Percentiles rank a stretch among this genome's conserved stretches.
Evolutionary conservation across 2,113 vertebrate genomes (phyloP).

Genomic region (Saccopteryx bilineata): DNA sequence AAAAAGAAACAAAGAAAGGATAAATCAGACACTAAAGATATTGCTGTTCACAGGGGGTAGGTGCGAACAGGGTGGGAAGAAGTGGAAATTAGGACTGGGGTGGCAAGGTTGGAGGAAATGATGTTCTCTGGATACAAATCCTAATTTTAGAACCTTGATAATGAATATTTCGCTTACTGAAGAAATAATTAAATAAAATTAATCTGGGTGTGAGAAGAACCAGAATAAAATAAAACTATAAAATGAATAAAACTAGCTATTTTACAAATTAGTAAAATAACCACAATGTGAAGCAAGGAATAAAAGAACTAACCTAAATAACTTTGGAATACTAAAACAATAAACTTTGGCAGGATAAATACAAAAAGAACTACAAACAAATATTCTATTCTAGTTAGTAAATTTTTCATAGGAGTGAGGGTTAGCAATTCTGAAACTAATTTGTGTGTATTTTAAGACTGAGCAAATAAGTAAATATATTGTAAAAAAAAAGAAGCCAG

Average conservation of each 20-base stretch:
- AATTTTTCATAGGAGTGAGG: background rate
- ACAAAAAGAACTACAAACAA: background rate
- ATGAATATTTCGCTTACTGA: background rate
- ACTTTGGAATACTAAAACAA: background rate
- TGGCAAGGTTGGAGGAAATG: background rate
- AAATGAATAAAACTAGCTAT: background rate
- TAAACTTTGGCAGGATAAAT: background rate
- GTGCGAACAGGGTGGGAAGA: background rate
- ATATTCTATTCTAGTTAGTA: background rate
- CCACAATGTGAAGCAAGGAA: background rate
- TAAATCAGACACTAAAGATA: background rate
- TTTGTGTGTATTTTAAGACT: background rate
- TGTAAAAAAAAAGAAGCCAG: too few relatives aligned
- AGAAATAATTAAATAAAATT: background rate
- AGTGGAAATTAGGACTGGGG: background rate
- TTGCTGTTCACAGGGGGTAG: too few relatives aligned
- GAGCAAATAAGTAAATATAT: too few relatives aligned
- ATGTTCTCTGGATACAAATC: background rate
- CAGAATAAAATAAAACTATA: background rate
- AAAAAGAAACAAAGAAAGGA: background rate
- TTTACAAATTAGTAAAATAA: background rate
- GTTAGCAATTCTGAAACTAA: background rate
- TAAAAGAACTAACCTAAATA: background rate
- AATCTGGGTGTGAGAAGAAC: background rate
- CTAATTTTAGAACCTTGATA: background rate